Evolutionary conservation across 1,140 invertebrate species (phyloP).

Genomic region (Habropoda laboriosa): DNA sequence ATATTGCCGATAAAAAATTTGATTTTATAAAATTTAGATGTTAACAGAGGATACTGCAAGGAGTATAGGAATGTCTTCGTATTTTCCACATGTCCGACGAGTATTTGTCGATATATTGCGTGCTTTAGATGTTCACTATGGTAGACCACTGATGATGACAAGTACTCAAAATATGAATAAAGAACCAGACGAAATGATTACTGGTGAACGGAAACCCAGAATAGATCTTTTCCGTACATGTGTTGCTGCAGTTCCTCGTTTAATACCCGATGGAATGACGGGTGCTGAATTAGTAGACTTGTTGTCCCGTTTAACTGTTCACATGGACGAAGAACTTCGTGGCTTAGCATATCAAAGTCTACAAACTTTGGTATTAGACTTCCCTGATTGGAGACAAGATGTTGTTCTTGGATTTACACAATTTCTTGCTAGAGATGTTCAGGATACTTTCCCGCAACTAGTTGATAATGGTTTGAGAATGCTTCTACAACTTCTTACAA

Average conservation of each 20-base stretch:
- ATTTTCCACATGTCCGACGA: constrained; percentile 96
- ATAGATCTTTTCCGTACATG: constrained; percentile 99
- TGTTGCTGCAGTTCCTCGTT: constrained; percentile 97
- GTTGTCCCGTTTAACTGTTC: constrained; percentile 94
- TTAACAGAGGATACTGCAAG: constrained; percentile 97
- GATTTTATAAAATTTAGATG: constrained; percentile 82
- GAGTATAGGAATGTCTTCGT: constrained; percentile 97
- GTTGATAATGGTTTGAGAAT: constrained; percentile 97
- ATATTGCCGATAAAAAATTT: neutral
- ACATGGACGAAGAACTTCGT: constrained; percentile 95
- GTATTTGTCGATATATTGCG: constrained; percentile 98
- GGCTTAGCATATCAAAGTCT: constrained; percentile 97
- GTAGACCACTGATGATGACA: constrained; percentile 96
- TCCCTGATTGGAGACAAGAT: constrained; percentile 98
- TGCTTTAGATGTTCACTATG: constrained; percentile 97
- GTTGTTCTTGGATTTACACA: constrained; percentile 96
- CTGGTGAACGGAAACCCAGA: constrained; percentile 98
- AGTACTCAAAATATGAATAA: constrained; percentile 98
- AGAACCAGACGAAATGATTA: constrained; percentile 97
- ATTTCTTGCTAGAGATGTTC: constrained; percentile 96
- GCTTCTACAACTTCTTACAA: constrained; percentile 94
- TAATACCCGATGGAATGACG: constrained; percentile 98
- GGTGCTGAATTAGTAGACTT: constrained; percentile 96
- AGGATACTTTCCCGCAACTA: constrained; percentile 93
- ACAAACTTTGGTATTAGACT: constrained; percentile 97